A percentile compares a stretch with the other conserved stretches of the same genome.
Conservation (phyloP, 2,888 invertebrate species). For the Ariolimax columbianus region DNA sequence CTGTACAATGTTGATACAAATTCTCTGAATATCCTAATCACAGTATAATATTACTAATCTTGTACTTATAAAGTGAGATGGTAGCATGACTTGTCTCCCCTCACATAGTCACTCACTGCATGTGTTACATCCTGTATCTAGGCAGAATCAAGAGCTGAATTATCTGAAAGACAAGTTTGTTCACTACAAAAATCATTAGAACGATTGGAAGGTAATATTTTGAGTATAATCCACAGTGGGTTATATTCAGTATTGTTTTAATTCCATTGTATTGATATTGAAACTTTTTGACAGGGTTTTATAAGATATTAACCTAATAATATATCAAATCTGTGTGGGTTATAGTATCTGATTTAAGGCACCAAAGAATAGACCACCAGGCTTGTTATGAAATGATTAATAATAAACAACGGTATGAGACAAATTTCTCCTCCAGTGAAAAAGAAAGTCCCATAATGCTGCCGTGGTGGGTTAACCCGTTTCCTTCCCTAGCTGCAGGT, state of each 20-base stretch:
- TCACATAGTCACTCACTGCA: conserved; percentile 43
- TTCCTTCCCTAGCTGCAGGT: too few relatives aligned
- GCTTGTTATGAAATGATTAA: too few relatives aligned
- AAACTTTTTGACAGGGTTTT: too few relatives aligned
- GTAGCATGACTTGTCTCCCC: conserved; percentile 41
- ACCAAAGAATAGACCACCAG: too few relatives aligned
- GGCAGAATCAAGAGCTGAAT: conserved; percentile 65
- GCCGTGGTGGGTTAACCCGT: too few relatives aligned
- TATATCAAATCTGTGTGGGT: too few relatives aligned
- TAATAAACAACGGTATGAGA: too few relatives aligned
- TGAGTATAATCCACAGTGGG: neutral
- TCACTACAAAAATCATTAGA: conserved; percentile 60
- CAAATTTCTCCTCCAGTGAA: too few relatives aligned
- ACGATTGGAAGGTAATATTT: conserved; percentile 64
- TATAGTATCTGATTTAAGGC: too few relatives aligned
- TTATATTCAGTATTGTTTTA: neutral
- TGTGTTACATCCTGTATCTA: conserved; percentile 56
- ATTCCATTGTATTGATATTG: neutral
- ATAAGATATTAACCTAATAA: too few relatives aligned
- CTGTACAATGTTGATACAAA: neutral
- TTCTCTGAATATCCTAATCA: neutral
- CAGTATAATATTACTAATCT: neutral
- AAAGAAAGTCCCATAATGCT: too few relatives aligned
- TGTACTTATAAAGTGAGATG: neutral
- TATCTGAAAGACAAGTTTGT: conserved; percentile 61